phyloP scores from a whole-genome alignment of 2,113 vertebrate species.

The Eclectus roratus region DNA sequence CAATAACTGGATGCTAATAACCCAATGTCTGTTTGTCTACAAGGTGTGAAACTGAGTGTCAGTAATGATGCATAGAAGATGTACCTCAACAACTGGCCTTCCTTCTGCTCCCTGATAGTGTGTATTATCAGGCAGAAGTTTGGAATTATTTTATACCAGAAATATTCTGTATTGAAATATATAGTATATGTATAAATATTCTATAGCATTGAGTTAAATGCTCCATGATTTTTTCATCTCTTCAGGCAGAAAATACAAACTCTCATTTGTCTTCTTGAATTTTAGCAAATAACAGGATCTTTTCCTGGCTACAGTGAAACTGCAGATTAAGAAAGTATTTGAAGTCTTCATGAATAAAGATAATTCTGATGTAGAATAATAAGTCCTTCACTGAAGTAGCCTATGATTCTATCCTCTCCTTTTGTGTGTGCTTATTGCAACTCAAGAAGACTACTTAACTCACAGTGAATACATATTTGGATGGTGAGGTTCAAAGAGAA shows the following conservation, averaged over 20 bases:
- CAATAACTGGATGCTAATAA: neutral
- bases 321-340: neutral
- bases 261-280: neutral
- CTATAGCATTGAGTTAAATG: neutral
- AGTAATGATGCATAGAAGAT: neutral
- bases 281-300: neutral
- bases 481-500: slow-evolving; percentile 8
- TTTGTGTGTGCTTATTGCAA: neutral
- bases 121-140: neutral
- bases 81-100: neutral
- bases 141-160: neutral
- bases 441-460: neutral
- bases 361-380: slow-evolving; percentile 1
- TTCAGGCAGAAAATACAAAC: neutral
- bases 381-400: neutral
- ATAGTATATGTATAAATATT: neutral
- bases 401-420: neutral
- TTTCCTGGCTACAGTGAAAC: neutral
- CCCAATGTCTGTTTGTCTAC: neutral
- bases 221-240: neutral
- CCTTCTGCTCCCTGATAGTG: neutral
- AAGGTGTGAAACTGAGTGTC: neutral
- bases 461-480: neutral
- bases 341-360: slow-evolving; percentile 24
- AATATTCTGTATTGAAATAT: neutral